Evolutionary conservation across 2,797 vertebrate genomes (phyloP).

Genomic region (Enteromius fasciolatus): DNA sequence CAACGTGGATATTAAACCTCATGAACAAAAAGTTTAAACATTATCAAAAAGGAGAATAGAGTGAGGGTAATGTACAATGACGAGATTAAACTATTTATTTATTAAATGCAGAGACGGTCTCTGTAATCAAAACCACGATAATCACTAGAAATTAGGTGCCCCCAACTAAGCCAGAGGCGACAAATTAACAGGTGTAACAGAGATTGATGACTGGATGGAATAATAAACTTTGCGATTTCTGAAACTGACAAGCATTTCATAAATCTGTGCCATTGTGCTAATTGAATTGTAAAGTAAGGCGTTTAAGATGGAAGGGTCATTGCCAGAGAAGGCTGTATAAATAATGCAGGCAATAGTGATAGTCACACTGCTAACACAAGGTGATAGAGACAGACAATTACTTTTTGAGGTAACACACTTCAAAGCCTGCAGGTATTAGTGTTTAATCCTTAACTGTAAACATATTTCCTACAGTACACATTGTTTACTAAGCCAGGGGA

Average conservation of each 20-base stretch:
- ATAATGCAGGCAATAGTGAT: conserved; percentile 40
- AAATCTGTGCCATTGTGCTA: conserved; percentile 45
- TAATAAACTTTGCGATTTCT: conserved; percentile 15
- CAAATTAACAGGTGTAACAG: background rate
- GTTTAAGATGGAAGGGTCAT: conserved; percentile 27
- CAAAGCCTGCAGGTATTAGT: conserved; percentile 18
- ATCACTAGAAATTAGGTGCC: too few species aligned
- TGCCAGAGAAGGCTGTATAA: conserved; percentile 39
- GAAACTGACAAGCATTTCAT: conserved; percentile 44
- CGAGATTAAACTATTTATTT: too few species aligned
- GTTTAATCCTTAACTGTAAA: conserved; percentile 10
- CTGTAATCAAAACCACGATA: too few species aligned
- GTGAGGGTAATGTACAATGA: too few species aligned
- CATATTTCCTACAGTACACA: conserved; percentile 2
- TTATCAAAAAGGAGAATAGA: too few species aligned
- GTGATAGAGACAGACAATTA: conserved; percentile 28
- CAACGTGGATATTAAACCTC: background rate
- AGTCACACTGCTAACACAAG: conserved; percentile 26
- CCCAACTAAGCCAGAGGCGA: too few species aligned
- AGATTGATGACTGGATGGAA: conserved; percentile 20
- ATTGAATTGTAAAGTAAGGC: conserved; percentile 48
- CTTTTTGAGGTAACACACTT: conserved; percentile 31
- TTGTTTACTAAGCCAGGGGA: background rate
- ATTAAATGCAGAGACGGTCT: too few species aligned
- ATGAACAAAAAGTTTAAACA: background rate